A percentile compares a stretch with the other conserved stretches of the same genome.
These are phyloP conservation scores for Tadarida brasiliensis DNA, from an alignment of 2,797 vertebrate genomes.

Conservation along the genomic window DNA sequence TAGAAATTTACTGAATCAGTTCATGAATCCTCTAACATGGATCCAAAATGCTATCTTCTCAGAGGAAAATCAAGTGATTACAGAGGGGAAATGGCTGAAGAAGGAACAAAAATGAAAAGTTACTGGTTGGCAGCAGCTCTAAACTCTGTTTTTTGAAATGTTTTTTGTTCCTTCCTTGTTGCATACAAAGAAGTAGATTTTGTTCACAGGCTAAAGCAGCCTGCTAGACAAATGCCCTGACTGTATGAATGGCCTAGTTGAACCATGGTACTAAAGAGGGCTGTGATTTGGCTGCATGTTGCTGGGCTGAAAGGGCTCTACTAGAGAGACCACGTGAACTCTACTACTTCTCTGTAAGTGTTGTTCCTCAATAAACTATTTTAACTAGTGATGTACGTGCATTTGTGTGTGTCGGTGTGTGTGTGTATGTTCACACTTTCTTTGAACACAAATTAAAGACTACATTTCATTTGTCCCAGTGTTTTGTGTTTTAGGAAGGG, in stretches of 20 bases:
- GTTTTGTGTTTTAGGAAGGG: background rate
- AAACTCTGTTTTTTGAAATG: conserved; percentile 57
- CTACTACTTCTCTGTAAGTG: background rate
- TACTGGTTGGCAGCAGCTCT: background rate
- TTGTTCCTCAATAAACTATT: background rate
- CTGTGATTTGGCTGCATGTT: conserved; percentile 29
- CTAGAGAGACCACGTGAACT: background rate
- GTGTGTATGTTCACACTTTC: background rate
- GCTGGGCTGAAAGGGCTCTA: conserved; percentile 8
- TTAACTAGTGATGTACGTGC: background rate
- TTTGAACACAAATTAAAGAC: background rate
- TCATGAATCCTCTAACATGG: conserved; percentile 34
- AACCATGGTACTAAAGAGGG: conserved; percentile 30
- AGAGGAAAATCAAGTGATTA: conserved; percentile 39
- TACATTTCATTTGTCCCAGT: background rate
- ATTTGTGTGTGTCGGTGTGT: background rate
- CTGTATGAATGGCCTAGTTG: background rate
- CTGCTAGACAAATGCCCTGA: conserved; percentile 22
- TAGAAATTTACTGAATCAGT: conserved; percentile 65
- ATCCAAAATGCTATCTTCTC: conserved; percentile 50
- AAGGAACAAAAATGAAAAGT: conserved; percentile 53
- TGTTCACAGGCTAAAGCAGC: conserved; percentile 37
- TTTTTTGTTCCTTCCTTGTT: conserved; percentile 60
- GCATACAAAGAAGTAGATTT: conserved; percentile 58
- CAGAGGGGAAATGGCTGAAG: conserved; percentile 16